Conservation (phyloP, 2,888 invertebrate species). For the Bedellia somnulentella region DNA sequence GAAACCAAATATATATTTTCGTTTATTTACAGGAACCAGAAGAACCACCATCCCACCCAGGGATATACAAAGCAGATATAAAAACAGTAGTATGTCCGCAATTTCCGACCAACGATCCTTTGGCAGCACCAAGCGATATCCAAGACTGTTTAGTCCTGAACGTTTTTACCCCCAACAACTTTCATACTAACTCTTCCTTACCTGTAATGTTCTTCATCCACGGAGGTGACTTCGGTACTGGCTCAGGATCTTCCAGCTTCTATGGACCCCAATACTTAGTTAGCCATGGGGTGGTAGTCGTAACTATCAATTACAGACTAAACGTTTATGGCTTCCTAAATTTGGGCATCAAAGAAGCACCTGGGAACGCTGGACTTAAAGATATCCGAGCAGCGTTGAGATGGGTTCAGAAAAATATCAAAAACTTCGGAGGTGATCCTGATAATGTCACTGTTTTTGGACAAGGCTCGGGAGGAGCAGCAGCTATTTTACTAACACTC, state of each 20-base stretch:
- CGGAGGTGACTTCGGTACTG: slow-evolving; percentile 49
- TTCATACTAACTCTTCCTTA: slow-evolving; percentile 17
- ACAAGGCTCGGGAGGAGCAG: slow-evolving; percentile 42
- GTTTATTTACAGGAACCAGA: slow-evolving; percentile 27
- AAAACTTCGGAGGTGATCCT: slow-evolving; percentile 33
- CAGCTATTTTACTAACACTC: slow-evolving; percentile 39
- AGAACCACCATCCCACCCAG: slow-evolving; percentile 26
- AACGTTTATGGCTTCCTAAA: slow-evolving; percentile 50
- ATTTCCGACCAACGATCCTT: slow-evolving; percentile 33
- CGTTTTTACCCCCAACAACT: slow-evolving; percentile 29
- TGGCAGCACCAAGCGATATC: slow-evolving; percentile 38
- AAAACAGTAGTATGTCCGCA: slow-evolving; percentile 38
- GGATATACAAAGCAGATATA: slow-evolving; percentile 34
- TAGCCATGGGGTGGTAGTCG: slow-evolving; percentile 37
- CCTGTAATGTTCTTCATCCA: slow-evolving; percentile 53
- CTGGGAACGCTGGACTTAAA: slow-evolving; percentile 50
- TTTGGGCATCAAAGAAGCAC: slow-evolving; percentile 33
- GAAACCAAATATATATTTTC: background rate
- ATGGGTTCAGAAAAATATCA: slow-evolving; percentile 42
- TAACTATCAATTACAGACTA: slow-evolving; percentile 52
- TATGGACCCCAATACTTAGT: slow-evolving; percentile 49
- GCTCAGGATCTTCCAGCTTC: slow-evolving; percentile 37
- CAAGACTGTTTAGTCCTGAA: slow-evolving; percentile 51
- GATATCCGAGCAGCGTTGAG: slow-evolving; percentile 45
- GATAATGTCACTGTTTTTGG: slow-evolving; percentile 49